These are phyloP conservation scores for Nowickia ferox DNA, from an alignment of 2,888 invertebrate species.

Conservation along the genomic window DNA sequence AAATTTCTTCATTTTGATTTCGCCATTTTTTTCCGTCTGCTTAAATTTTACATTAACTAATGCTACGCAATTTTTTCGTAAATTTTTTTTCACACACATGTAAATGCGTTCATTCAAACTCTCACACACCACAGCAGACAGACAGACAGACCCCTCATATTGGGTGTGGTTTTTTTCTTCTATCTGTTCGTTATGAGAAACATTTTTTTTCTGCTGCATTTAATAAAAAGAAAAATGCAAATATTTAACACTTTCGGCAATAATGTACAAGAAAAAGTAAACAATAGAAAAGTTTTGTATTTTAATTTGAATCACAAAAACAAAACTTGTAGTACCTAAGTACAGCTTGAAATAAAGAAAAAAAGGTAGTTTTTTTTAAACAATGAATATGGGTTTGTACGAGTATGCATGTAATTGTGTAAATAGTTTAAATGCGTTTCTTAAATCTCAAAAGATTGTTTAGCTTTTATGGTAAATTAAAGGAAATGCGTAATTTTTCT, in stretches of 20 bases:
- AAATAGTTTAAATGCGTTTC: constrained; percentile 17
- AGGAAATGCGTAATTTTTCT: constrained; percentile 60
- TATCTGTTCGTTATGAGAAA: constrained; percentile 18
- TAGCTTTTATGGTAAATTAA: not conserved
- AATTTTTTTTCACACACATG: constrained; percentile 43
- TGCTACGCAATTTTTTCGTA: constrained; percentile 45
- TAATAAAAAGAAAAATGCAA: constrained; percentile 38
- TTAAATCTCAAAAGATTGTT: not conserved
- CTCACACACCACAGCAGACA: not conserved
- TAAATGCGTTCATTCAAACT: constrained; percentile 28
- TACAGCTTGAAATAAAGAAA: constrained; percentile 7
- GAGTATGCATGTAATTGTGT: not conserved
- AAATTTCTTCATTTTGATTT: constrained; percentile 42
- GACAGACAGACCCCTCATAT: constrained; percentile 18
- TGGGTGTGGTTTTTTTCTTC: constrained; percentile 59
- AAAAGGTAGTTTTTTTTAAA: no score
- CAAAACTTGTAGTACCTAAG: not conserved
- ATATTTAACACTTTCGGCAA: constrained; percentile 43
- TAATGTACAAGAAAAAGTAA: not conserved
- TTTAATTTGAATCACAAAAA: constrained; percentile 8
- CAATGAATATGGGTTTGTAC: not conserved
- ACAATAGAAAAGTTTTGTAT: constrained; percentile 3
- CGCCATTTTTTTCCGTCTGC: constrained; percentile 38
- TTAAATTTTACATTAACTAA: constrained; percentile 39
- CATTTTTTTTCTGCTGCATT: constrained; percentile 46